Conservation (phyloP, 2,113 vertebrate genomes). For the Menidia beryllina region DNA sequence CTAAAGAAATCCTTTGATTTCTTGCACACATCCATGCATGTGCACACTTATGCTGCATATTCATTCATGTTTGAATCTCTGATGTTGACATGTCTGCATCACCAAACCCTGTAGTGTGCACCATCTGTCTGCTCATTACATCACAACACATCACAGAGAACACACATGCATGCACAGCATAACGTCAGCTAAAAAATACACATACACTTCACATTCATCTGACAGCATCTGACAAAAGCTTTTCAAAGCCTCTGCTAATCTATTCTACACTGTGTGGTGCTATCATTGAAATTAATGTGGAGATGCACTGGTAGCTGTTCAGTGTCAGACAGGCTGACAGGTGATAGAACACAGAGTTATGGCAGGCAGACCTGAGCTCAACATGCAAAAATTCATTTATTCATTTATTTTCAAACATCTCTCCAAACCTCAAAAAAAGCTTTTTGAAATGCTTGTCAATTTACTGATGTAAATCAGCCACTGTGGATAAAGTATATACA, state of each 20-base stretch:
- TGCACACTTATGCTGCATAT: slow-evolving; percentile 26
- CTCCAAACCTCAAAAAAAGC: neutral
- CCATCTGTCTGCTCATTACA: slow-evolving; percentile 72
- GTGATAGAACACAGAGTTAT: neutral
- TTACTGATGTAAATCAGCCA: too few species aligned
- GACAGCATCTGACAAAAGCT: slow-evolving; percentile 20
- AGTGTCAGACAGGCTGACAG: slow-evolving; percentile 30
- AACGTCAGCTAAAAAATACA: slow-evolving; percentile 15
- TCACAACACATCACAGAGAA: slow-evolving; percentile 37
- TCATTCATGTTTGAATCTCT: slow-evolving; percentile 35
- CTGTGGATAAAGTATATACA: too few species aligned
- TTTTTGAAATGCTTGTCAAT: slow-evolving; percentile 17
- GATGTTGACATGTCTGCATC: slow-evolving; percentile 44
- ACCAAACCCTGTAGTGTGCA: slow-evolving; percentile 55
- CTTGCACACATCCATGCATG: slow-evolving; percentile 1
- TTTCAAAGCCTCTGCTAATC: slow-evolving; percentile 10
- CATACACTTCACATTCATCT: slow-evolving; percentile 5
- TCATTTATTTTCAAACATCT: slow-evolving; percentile 14
- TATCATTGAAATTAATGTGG: slow-evolving; percentile 16
- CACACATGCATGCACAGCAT: neutral
- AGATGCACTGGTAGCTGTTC: neutral
- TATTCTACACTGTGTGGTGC: neutral
- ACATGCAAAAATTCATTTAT: slow-evolving; percentile 1
- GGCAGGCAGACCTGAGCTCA: neutral
- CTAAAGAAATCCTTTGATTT: neutral